Conservation (phyloP, 2,888 invertebrate species). For the Drosophila testacea region DNA sequence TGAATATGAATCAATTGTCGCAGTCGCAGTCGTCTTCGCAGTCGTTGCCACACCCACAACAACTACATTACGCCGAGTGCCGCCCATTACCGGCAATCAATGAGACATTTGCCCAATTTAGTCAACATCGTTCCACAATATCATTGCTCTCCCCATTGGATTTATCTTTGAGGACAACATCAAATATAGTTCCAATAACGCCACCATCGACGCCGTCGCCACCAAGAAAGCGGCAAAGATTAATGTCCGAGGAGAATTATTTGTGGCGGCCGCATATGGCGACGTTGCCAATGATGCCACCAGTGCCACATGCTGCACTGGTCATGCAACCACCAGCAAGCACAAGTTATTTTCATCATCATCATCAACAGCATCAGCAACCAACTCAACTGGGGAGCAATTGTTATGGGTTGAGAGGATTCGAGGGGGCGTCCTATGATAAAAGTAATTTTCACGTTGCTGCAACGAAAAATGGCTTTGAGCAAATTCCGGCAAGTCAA, state of each 20-base stretch:
- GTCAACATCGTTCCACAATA: slow-evolving; percentile 67
- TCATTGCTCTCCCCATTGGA: slow-evolving; percentile 84
- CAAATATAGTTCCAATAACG: slow-evolving; percentile 84
- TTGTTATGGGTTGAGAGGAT: slow-evolving; percentile 47
- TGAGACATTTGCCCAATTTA: slow-evolving; percentile 84
- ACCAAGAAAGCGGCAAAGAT: slow-evolving; percentile 83
- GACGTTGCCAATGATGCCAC: not conserved
- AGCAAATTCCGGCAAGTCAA: slow-evolving; percentile 79
- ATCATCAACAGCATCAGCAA: slow-evolving; percentile 28
- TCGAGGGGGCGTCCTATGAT: slow-evolving; percentile 53
- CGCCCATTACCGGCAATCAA: slow-evolving; percentile 83
- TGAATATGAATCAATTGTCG: slow-evolving; percentile 49
- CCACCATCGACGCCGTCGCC: slow-evolving; percentile 85
- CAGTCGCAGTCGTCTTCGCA: slow-evolving; percentile 2
- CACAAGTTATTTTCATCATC: slow-evolving; percentile 57
- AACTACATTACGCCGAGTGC: slow-evolving; percentile 74
- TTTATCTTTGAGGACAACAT: slow-evolving; percentile 82
- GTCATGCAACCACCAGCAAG: slow-evolving; percentile 49
- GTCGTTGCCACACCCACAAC: slow-evolving; percentile 40
- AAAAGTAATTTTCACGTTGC: slow-evolving; percentile 71
- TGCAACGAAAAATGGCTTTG: slow-evolving; percentile 69
- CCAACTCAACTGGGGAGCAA: slow-evolving; percentile 35
- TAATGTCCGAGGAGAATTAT: slow-evolving; percentile 80
- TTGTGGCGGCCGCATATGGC: slow-evolving; percentile 83
- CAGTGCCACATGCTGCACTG: slow-evolving; percentile 36